A percentile compares a stretch with the other conserved stretches of the same genome.
Evolutionary conservation across 1,140 invertebrate genomes (phyloP).

Genomic region (Helicoverpa zea): DNA sequence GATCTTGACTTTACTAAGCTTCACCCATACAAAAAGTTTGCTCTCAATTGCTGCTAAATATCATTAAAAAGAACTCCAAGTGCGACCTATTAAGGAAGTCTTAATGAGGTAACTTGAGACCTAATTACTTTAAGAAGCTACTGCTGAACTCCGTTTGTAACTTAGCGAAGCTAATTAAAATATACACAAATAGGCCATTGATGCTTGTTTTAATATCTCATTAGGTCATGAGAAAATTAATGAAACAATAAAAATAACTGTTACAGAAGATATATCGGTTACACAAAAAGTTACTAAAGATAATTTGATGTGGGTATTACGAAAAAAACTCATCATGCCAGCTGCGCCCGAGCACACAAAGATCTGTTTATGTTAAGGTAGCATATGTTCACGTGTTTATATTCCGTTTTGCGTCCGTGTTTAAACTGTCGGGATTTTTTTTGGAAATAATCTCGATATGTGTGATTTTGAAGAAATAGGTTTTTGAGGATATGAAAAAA

Average conservation of each 20-base stretch:
- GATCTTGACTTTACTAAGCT: too few relatives aligned
- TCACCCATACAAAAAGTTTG: too few relatives aligned
- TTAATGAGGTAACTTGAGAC: constrained; percentile 31
- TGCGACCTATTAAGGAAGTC: constrained; percentile 17
- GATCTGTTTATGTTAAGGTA: constrained; percentile 72
- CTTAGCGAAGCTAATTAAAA: background rate
- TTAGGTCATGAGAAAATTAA: background rate
- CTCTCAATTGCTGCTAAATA: background rate
- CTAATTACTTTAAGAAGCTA: constrained; percentile 11
- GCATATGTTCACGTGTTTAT: constrained; percentile 55
- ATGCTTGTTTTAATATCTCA: background rate
- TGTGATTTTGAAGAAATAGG: background rate
- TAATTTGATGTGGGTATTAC: constrained; percentile 25
- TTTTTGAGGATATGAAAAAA: background rate
- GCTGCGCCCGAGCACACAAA: constrained; percentile 65
- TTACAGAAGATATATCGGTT: constrained; percentile 3
- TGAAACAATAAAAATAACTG: background rate
- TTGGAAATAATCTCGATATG: constrained; percentile 4
- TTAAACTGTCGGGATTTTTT: constrained; percentile 22
- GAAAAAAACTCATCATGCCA: constrained; percentile 40
- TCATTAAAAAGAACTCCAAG: background rate
- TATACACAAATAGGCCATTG: constrained; percentile 3
- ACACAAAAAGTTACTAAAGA: constrained; percentile 26
- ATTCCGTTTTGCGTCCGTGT: constrained; percentile 23
- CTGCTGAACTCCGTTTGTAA: background rate